Evolutionary conservation across 2,113 vertebrate species (phyloP).

Genomic region (Procavia capensis): DNA sequence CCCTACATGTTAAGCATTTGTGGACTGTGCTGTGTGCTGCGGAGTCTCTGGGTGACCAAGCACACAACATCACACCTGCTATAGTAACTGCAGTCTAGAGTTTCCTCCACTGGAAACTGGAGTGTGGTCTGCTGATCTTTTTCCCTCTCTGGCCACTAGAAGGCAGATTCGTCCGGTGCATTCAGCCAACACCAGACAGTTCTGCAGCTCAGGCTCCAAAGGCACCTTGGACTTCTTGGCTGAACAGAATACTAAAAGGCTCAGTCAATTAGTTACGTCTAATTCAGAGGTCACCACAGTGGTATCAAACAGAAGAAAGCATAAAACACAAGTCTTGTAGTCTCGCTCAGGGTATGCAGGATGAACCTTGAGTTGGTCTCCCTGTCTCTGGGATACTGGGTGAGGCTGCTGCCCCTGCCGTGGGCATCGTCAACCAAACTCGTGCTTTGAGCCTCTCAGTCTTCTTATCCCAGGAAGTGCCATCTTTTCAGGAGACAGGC

Average conservation of each 20-base stretch:
- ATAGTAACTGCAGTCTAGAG: too few relatives aligned
- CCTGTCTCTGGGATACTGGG: background rate
- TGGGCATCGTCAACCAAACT: background rate
- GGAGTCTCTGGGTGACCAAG: background rate
- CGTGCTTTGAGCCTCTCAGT: background rate
- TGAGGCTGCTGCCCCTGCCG: background rate
- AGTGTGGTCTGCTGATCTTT: background rate
- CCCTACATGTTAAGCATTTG: background rate
- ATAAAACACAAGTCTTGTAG: background rate
- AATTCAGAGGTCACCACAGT: background rate
- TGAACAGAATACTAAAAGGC: background rate
- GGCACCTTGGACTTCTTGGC: background rate
- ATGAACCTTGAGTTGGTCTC: background rate
- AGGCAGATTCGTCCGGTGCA: constrained; percentile 65
- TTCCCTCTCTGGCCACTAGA: constrained; percentile 80
- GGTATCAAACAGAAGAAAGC: background rate
- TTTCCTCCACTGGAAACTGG: too few relatives aligned
- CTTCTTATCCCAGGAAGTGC: background rate
- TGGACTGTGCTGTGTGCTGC: background rate
- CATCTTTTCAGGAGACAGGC: background rate
- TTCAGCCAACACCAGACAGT: background rate
- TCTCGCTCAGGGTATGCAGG: background rate
- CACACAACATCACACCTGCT: too few relatives aligned
- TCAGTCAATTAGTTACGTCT: background rate
- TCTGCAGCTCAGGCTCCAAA: background rate